These are phyloP conservation scores for Pseudococcus jackbeardsleyi DNA, from an alignment of 2,888 invertebrate genomes.

Conservation along the genomic window DNA sequence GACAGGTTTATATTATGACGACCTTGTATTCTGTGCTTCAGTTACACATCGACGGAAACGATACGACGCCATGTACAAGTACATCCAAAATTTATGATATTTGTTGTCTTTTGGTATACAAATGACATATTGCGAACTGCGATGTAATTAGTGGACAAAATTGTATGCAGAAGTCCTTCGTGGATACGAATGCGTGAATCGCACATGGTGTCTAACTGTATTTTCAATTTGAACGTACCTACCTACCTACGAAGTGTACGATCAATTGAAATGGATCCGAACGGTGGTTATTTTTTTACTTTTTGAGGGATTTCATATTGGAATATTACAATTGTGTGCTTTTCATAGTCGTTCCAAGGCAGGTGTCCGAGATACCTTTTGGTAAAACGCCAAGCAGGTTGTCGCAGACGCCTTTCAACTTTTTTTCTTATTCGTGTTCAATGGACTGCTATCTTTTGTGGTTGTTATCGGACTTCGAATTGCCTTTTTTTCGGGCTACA, in stretches of 20 bases:
- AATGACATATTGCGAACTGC: background rate
- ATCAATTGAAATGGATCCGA: background rate
- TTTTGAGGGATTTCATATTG: background rate
- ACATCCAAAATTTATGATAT: background rate
- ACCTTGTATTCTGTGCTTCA: slow-evolving; percentile 2
- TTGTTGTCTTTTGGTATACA: background rate
- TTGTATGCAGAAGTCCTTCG: background rate
- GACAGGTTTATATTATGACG: slow-evolving; percentile 25
- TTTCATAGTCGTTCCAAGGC: background rate
- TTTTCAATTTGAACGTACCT: background rate
- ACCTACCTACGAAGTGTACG: background rate
- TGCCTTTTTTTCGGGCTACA: background rate
- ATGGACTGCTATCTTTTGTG: slow-evolving; percentile 22
- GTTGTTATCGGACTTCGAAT: slow-evolving; percentile 20
- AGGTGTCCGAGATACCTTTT: slow-evolving; percentile 19
- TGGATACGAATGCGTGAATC: background rate
- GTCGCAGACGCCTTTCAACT: slow-evolving; percentile 40
- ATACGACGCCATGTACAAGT: background rate
- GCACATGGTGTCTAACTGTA: background rate
- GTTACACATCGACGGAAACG: slow-evolving; percentile 16
- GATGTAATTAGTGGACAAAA: background rate
- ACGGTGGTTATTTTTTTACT: background rate
- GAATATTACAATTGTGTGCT: background rate
- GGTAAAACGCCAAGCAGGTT: slow-evolving; percentile 20
- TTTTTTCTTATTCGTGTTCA: background rate